These are phyloP conservation scores for Xestia ashworthii DNA, from an alignment of 2,888 invertebrate genomes.

Conservation along the genomic window DNA sequence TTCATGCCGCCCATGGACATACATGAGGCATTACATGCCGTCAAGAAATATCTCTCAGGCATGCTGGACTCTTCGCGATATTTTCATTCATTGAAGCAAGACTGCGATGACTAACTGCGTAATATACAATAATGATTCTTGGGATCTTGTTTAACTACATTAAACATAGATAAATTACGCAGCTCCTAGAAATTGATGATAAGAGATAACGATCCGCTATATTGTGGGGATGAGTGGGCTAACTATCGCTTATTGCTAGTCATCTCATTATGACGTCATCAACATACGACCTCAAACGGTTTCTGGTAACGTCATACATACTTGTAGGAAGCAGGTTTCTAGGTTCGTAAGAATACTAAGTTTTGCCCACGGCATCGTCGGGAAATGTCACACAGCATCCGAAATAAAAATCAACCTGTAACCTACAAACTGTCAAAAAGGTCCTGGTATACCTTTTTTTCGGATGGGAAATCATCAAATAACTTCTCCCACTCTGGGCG, in stretches of 20 bases:
- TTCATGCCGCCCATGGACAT: no score
- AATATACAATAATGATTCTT: neutral
- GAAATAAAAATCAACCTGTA: no score
- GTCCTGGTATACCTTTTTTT: no score
- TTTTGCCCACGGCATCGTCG: neutral
- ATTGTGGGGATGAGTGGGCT: slow-evolving; percentile 33
- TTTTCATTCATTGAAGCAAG: no score
- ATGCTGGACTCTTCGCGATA: neutral
- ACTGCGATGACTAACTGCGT: neutral
- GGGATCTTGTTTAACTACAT: neutral
- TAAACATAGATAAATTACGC: neutral
- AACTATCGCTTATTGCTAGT: slow-evolving; percentile 26
- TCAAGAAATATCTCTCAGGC: neutral
- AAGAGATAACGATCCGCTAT: slow-evolving; percentile 20
- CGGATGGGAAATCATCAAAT: no score
- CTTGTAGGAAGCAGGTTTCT: neutral
- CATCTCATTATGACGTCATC: slow-evolving; percentile 31
- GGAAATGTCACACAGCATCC: no score
- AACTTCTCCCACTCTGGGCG: no score
- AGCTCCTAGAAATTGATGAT: neutral
- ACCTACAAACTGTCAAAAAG: no score
- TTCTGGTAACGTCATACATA: neutral
- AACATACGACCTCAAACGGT: neutral
- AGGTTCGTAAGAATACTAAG: neutral
- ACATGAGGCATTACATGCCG: neutral